Conservation (phyloP, 2,888 invertebrate genomes). For the Phyllotreta striolata region DNA sequence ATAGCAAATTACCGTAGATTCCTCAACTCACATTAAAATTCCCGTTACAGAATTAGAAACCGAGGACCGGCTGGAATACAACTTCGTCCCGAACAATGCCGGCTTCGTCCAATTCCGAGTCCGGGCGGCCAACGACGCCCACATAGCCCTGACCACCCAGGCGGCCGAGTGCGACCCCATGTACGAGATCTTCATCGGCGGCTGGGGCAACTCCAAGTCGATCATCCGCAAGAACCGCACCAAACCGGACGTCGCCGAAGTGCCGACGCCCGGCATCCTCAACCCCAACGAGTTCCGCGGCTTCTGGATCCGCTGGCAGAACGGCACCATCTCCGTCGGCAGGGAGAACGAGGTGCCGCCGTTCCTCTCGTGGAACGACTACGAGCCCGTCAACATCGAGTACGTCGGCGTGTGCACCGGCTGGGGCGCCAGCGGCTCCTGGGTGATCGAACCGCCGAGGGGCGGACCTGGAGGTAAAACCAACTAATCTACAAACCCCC, state of each 20-base stretch:
- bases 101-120: constrained; percentile 81
- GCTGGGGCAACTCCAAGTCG: constrained; percentile 86
- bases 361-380: constrained; percentile 77
- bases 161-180: constrained; percentile 79
- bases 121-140: constrained; percentile 83
- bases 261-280: constrained; percentile 78
- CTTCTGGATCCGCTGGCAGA: constrained; percentile 82
- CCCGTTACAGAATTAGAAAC: constrained; percentile 76
- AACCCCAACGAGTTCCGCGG: constrained; percentile 78
- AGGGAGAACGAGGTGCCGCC: constrained; percentile 72
- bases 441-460: constrained; percentile 72
- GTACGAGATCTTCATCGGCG: constrained; percentile 88
- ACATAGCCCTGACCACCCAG: constrained; percentile 78
- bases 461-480: constrained; percentile 23
- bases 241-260: constrained; percentile 64
- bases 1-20: too few relatives aligned
- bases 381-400: constrained; percentile 73
- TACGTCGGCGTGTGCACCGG: constrained; percentile 86
- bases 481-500: not conserved
- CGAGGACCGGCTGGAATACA: constrained; percentile 82
- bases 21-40: not conserved
- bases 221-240: constrained; percentile 80
- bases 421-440: constrained; percentile 84
- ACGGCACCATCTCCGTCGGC: constrained; percentile 63
- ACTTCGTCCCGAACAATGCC: constrained; percentile 76